phyloP scores from a whole-genome alignment of 2,888 invertebrate species.

The Oligia strigilis region DNA sequence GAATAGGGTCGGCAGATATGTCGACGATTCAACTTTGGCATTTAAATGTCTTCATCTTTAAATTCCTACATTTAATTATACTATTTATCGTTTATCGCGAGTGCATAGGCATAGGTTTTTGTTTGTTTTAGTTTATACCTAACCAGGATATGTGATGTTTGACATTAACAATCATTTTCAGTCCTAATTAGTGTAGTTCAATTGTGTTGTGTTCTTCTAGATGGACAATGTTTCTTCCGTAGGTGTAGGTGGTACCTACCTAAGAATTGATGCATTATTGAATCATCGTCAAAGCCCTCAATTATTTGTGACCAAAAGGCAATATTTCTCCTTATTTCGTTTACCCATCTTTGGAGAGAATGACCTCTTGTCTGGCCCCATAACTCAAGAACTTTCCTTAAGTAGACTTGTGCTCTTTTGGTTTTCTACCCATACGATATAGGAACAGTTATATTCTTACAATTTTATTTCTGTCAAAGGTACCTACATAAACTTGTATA shows the following conservation, averaged over 20 bases:
- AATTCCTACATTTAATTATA: constrained; percentile 79
- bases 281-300: not conserved
- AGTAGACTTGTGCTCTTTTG: not conserved
- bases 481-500: not conserved
- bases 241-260: not conserved
- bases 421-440: not conserved
- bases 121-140: constrained; percentile 18
- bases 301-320: not conserved
- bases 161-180: not conserved
- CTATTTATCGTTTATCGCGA: constrained; percentile 61
- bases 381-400: not conserved
- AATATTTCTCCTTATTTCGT: not conserved
- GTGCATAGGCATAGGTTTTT: constrained; percentile 47
- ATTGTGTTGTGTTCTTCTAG: not conserved
- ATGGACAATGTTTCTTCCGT: not conserved
- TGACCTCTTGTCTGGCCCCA: not conserved
- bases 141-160: constrained; percentile 2
- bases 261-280: not conserved
- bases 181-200: not conserved
- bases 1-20: constrained; percentile 82
- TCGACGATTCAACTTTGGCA: constrained; percentile 84
- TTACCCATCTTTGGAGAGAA: constrained; percentile 13
- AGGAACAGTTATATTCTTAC: not conserved
- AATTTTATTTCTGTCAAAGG: not conserved
- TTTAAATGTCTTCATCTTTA: constrained; percentile 78